Conservation (phyloP, 2,113 vertebrate species). For the Erpornis zantholeuca region DNA sequence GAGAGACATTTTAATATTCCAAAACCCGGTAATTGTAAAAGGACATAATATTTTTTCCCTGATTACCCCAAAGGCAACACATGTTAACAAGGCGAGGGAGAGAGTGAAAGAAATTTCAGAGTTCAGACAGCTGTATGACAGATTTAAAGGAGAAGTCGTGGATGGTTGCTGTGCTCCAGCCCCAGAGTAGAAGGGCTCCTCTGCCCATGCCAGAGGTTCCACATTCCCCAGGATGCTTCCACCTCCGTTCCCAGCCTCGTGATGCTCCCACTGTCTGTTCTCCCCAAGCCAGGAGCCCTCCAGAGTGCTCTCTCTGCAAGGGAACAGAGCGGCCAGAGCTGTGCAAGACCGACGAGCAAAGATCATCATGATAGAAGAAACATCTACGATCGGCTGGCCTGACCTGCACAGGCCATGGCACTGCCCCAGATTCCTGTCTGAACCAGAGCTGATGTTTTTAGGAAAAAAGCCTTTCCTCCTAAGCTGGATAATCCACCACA, state of each 20-base stretch:
- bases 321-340: neutral
- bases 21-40: constrained; percentile 98
- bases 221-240: fast-evolving
- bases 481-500: neutral
- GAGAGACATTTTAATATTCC: constrained; percentile 99
- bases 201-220: neutral
- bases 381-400: fast-evolving
- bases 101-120: constrained; percentile 81
- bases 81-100: constrained; percentile 83
- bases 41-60: constrained; percentile 94
- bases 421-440: neutral
- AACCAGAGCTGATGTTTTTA: neutral
- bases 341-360: fast-evolving
- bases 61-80: constrained; percentile 90
- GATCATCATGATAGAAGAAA: neutral
- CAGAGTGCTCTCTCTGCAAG: neutral
- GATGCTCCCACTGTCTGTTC: fast-evolving
- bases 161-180: neutral
- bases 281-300: neutral
- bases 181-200: neutral
- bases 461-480: neutral
- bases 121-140: constrained; percentile 79
- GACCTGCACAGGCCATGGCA: neutral
- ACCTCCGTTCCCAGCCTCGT: neutral
- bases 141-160: constrained; percentile 80